These are phyloP conservation scores for Corythaeola cristata DNA, from an alignment of 2,113 vertebrate species.

Conservation along the genomic window DNA sequence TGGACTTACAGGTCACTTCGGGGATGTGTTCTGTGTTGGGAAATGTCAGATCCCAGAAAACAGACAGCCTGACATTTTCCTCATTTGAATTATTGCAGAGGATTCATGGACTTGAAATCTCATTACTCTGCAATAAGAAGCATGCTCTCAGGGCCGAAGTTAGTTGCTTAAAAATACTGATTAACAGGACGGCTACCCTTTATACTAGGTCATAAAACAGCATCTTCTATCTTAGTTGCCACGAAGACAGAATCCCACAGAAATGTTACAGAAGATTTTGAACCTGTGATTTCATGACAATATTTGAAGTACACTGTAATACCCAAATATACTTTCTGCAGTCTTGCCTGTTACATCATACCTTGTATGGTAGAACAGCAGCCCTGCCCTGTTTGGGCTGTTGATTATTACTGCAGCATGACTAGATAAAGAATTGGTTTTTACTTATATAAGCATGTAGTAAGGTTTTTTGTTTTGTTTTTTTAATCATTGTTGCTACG, in stretches of 20 bases:
- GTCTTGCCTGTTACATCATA: background rate
- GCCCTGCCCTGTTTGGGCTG: background rate
- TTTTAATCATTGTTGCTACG: background rate
- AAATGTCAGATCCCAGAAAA: background rate
- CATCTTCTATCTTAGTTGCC: background rate
- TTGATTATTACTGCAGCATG: background rate
- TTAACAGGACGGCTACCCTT: background rate
- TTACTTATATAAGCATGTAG: background rate
- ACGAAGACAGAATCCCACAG: background rate
- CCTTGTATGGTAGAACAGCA: background rate
- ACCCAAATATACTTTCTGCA: background rate
- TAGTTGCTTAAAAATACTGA: background rate
- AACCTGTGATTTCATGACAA: background rate
- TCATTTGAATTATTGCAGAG: background rate
- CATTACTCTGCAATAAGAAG: background rate
- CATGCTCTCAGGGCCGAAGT: background rate
- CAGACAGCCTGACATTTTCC: background rate
- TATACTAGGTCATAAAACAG: background rate
- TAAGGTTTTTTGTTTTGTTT: background rate
- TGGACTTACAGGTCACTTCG: background rate
- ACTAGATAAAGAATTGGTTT: background rate
- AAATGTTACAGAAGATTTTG: background rate
- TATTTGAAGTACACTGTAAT: background rate
- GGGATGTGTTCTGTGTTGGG: background rate
- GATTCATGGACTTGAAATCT: background rate